A percentile compares a stretch with the other conserved stretches of the same genome.
Conservation (phyloP, 2,113 vertebrate species). For the Psilopsiagon aurifrons region DNA sequence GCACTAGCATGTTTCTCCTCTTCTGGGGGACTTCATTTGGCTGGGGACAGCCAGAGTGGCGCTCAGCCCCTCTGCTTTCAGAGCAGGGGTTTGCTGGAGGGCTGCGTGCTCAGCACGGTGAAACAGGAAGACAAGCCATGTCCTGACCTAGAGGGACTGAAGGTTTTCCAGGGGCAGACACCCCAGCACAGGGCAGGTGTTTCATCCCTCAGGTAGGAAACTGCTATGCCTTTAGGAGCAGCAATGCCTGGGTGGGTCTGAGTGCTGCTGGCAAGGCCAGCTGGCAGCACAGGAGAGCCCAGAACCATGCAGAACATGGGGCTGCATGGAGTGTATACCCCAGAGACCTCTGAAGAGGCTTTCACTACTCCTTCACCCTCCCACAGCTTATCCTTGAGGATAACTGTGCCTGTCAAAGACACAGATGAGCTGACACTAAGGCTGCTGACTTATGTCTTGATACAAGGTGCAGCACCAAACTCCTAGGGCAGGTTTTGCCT, state of each 20-base stretch:
- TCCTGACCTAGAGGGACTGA: neutral
- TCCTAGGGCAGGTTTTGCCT: neutral
- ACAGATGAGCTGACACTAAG: accelerated
- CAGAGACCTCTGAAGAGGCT: neutral
- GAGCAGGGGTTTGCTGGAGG: neutral
- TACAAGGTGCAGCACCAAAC: neutral
- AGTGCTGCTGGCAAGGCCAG: accelerated
- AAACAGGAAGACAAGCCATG: neutral
- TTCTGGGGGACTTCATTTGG: neutral
- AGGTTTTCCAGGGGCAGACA: neutral
- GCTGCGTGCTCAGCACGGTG: neutral
- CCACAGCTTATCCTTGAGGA: neutral
- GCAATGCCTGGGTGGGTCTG: neutral
- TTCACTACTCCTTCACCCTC: neutral
- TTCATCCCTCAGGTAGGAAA: neutral
- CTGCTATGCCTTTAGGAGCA: neutral
- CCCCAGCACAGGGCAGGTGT: neutral
- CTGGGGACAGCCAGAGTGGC: neutral
- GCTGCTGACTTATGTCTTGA: accelerated
- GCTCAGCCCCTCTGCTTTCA: neutral
- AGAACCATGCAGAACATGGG: accelerated
- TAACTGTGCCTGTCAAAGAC: neutral
- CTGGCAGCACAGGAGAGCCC: neutral
- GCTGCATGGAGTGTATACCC: accelerated
- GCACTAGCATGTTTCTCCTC: neutral